phyloP scores from a whole-genome alignment of 2,113 vertebrate genomes.

The Sitta europaea region DNA sequence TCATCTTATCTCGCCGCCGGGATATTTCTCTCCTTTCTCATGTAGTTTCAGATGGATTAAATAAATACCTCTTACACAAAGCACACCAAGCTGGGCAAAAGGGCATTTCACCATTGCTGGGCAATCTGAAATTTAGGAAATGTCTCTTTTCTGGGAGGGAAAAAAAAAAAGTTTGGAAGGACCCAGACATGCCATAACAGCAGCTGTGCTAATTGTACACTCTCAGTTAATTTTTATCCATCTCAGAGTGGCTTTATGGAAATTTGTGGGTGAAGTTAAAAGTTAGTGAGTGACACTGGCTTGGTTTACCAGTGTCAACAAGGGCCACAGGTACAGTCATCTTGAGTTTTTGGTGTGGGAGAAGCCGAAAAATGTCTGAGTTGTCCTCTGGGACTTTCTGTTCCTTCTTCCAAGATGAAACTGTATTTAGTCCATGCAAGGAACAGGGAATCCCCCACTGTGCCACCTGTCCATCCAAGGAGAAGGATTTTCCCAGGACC shows the following conservation, averaged over 20 bases:
- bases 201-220: neutral
- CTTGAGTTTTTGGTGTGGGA: neutral
- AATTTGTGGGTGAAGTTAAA: neutral
- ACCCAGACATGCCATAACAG: neutral
- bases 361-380: neutral
- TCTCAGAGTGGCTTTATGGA: neutral
- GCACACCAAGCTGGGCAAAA: slow-evolving; percentile 35
- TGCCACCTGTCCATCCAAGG: neutral
- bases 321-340: neutral
- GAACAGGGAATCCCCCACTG: neutral
- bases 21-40: slow-evolving; percentile 58
- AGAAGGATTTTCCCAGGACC: neutral
- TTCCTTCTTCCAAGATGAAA: neutral
- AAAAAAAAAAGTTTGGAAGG: neutral
- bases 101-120: neutral
- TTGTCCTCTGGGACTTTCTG: neutral
- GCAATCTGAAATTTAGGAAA: slow-evolving; percentile 36
- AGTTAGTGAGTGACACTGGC: neutral
- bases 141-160: neutral
- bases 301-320: neutral
- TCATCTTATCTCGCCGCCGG: slow-evolving; percentile 49
- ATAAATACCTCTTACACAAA: slow-evolving; percentile 51
- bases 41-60: slow-evolving; percentile 57
- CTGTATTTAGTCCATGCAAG: fast-evolving
- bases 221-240: neutral